Base-by-base conservation (phyloP, 2,888 invertebrate species). In the Lasioglossum vierecki region DNA sequence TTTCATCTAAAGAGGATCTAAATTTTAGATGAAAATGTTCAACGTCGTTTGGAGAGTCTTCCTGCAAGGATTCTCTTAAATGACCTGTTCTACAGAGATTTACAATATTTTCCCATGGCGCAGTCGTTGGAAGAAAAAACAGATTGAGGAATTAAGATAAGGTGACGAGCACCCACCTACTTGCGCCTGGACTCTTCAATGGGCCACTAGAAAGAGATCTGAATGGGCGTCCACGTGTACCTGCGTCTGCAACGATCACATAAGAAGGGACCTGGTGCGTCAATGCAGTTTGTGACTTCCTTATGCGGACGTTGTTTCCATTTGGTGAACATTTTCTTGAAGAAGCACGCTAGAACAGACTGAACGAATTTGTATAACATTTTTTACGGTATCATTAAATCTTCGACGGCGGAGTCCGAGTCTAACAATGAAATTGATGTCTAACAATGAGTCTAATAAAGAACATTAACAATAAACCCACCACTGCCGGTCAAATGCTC, bases 121-220 rank as follows among this genome's bases (percentile, higher is more conserved):
- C 4, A 26, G 44, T 46, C 18, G 57, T 84, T 13, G 57, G 41
- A 35, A 44, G n/a, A 60, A 41, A 9, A 63, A 30, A 39, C 68
- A 53, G 60, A 60, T 57, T 35, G 60, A 87, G 81, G 75, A 80
- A 76, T 88, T 72, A n/a, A 83, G 90, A 91, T 91, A 90, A 87
- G 68, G 68, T 79, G 76, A 68, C 30, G 78, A 44, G 66, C 73
- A 41, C 30, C 76, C 71, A 57, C 75, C 18, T 53, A 53, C 35
- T 80, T 53, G 80, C n/a, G 83, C 39, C 79, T 89, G 87, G 83
- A 87, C 89, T 84, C 85, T 82, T 91, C 88, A 91, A 91, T 91
- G 90, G 88, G 86, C 88, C 89, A 88, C 89, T 90, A 91, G 87
- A 91, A 82, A 74, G 83, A 85, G 78, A 82, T 79, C 82, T 91